Conservation (phyloP, 2,113 vertebrate genomes). For the Toxotes jaculatrix region DNA sequence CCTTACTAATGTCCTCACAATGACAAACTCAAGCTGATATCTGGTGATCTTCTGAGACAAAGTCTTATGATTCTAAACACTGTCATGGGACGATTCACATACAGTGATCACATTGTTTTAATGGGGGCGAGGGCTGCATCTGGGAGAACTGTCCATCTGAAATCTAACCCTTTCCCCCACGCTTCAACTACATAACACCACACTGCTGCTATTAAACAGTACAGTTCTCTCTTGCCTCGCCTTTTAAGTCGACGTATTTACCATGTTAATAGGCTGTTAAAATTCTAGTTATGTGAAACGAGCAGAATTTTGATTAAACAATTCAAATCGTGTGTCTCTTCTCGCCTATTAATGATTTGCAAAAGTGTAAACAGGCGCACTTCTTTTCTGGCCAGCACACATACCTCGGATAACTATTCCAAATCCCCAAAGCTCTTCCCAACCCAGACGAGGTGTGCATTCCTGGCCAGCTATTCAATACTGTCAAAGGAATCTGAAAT, state of each 20-base stretch:
- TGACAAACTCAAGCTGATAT: background rate
- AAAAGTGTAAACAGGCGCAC: slow-evolving; percentile 47
- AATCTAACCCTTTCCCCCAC: background rate
- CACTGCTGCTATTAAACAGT: background rate
- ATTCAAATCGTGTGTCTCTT: background rate
- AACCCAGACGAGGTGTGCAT: slow-evolving; percentile 71
- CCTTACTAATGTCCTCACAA: background rate
- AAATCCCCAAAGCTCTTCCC: slow-evolving; percentile 60
- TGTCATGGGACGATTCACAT: slow-evolving; percentile 46
- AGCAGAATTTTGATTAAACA: background rate
- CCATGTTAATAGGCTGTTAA: too few relatives aligned
- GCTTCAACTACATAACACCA: background rate
- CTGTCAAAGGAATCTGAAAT: slow-evolving; percentile 80
- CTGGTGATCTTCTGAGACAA: background rate
- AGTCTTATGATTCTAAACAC: slow-evolving; percentile 42
- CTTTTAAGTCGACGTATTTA: background rate
- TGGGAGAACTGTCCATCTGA: background rate
- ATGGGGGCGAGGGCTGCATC: background rate
- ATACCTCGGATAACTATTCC: slow-evolving; percentile 58
- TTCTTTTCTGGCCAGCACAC: slow-evolving; percentile 26
- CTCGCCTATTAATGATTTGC: slow-evolving; percentile 36
- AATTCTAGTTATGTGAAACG: background rate
- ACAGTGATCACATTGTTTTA: slow-evolving; percentile 44
- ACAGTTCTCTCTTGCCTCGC: background rate
- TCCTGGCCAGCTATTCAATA: slow-evolving; percentile 70